Evolutionary conservation across 2,113 vertebrate species (phyloP).

Genomic region (Tachuris rubrigastra): DNA sequence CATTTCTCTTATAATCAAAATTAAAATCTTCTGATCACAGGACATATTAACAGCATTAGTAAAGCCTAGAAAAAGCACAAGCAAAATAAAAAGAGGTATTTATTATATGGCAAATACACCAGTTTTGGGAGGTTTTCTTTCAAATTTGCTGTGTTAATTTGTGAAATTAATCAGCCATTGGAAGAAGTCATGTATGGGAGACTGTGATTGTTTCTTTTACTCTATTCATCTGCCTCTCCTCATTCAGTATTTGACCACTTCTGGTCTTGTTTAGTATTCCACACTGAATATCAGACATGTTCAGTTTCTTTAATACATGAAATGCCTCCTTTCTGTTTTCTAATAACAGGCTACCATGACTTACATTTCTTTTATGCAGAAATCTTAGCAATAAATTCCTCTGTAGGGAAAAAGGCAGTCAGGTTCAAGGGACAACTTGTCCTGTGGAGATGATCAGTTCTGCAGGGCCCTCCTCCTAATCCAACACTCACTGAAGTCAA

Average conservation of each 20-base stretch:
- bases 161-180: not conserved
- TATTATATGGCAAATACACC: not conserved
- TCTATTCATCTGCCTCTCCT: not conserved
- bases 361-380: not conserved
- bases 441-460: not conserved
- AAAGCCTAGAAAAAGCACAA: not conserved
- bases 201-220: not conserved
- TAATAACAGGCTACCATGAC: not conserved
- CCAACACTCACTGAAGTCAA: not conserved
- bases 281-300: not conserved
- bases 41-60: not conserved
- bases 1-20: not conserved
- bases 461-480: not conserved
- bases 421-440: not conserved
- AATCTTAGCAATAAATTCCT: not conserved
- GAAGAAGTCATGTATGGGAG: not conserved
- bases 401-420: not conserved
- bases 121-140: not conserved
- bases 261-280: not conserved
- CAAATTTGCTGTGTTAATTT: not conserved
- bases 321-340: not conserved
- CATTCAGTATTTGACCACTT: not conserved
- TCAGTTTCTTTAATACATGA: not conserved
- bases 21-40: not conserved
- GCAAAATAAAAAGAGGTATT: not conserved